A percentile compares a stretch with the other conserved stretches of the same genome.
These are phyloP conservation scores for Hydractinia symbiolongicarpus DNA, from an alignment of 30 jellyfish, hydroid and myxozoan genomes.

Conservation along the genomic window DNA sequence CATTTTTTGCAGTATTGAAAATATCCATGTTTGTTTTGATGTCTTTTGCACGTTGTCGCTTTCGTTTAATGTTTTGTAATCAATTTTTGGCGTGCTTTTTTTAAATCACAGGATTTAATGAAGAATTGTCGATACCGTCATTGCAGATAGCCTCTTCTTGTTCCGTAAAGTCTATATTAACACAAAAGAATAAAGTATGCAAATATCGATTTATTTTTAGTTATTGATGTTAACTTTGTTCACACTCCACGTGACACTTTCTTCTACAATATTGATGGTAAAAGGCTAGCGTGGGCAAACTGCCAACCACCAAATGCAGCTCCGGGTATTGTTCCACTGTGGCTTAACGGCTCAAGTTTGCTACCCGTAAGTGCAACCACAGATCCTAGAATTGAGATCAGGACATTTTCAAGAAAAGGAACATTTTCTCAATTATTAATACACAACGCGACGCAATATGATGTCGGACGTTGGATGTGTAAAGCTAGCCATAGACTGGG, in stretches of 20 bases:
- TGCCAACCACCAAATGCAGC: conserved; percentile 39
- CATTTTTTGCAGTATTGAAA: too few species aligned
- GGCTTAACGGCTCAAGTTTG: conserved; percentile 35
- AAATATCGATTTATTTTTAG: background rate
- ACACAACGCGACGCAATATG: conserved; percentile 27
- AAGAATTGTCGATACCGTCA: background rate
- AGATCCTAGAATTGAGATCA: conserved; percentile 21
- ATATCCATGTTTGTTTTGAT: too few species aligned
- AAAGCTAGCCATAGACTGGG: conserved; percentile 23
- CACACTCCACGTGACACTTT: conserved; percentile 30
- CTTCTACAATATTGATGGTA: conserved; percentile 34
- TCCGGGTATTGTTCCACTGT: conserved; percentile 6
- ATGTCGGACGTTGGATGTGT: conserved; percentile 33
- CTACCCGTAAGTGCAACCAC: conserved; percentile 13
- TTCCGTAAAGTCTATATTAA: too few species aligned
- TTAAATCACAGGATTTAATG: too few species aligned
- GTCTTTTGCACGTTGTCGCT: too few species aligned
- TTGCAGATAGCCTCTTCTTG: too few species aligned
- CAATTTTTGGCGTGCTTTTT: too few species aligned
- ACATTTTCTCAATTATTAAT: conserved; percentile 25
- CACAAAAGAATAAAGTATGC: too few species aligned
- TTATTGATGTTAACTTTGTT: conserved; percentile 22
- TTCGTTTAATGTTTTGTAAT: too few species aligned
- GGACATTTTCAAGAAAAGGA: conserved; percentile 1
- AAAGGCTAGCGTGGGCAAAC: conserved; percentile 32